Conservation (phyloP, 2,797 vertebrate species). For the Oreortyx pictus region DNA sequence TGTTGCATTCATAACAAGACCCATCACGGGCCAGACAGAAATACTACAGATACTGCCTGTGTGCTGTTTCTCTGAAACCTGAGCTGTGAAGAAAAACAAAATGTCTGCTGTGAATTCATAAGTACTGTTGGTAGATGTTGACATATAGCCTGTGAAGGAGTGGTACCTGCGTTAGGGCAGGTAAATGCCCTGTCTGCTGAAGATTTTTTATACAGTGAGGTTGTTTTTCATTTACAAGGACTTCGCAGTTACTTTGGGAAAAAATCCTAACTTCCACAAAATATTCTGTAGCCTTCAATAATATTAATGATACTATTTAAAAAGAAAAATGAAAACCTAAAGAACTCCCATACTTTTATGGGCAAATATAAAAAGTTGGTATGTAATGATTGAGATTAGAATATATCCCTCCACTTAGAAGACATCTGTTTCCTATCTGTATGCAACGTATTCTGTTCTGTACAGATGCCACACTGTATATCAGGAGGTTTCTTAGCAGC, state of each 20-base stretch:
- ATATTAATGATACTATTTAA: background rate
- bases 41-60: background rate
- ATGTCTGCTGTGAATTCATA: background rate
- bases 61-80: background rate
- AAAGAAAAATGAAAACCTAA: background rate
- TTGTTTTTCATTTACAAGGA: background rate
- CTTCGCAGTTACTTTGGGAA: background rate
- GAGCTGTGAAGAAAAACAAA: background rate
- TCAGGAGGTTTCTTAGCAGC: background rate
- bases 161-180: background rate
- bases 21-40: background rate
- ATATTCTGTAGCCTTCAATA: background rate
- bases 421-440: constrained; percentile 37
- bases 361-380: background rate
- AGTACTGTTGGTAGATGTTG: background rate
- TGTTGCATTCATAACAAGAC: background rate
- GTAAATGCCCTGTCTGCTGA: background rate
- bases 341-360: background rate
- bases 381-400: constrained; percentile 2
- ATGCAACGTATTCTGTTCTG: background rate
- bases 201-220: background rate
- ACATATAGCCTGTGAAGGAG: background rate
- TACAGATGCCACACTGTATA: background rate
- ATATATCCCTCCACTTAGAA: constrained; percentile 28
- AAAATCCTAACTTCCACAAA: background rate